Conservation (phyloP, 2,797 vertebrate genomes). For the Oreochromis grahami region DNA sequence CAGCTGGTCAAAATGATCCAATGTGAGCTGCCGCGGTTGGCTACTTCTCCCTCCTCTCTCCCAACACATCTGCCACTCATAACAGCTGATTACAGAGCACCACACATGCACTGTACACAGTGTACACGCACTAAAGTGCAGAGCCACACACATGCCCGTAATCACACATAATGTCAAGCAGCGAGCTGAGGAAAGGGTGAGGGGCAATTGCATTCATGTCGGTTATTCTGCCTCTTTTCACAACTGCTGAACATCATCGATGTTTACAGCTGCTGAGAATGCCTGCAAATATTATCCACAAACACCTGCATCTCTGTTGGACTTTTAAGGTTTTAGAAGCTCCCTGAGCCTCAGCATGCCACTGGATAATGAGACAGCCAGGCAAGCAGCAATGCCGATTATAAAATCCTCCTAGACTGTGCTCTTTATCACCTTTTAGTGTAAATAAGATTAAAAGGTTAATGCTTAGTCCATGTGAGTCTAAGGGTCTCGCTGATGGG, state of each 20-base stretch:
- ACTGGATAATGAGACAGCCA: not conserved
- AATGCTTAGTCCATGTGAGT: conserved; percentile 17
- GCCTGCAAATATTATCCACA: not conserved
- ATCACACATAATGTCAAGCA: not conserved
- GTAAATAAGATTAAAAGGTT: conserved; percentile 60
- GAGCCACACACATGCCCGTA: not conserved
- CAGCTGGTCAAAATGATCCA: conserved; percentile 55
- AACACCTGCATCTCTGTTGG: not conserved
- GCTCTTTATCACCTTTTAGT: conserved; percentile 40
- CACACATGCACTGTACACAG: not conserved
- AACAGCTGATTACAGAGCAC: conserved; percentile 22
- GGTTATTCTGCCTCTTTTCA: not conserved
- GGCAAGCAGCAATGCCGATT: conserved; percentile 6
- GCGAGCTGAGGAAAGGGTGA: not conserved
- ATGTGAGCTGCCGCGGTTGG: conserved; percentile 12
- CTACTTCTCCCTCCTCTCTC: not conserved
- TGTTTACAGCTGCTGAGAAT: not conserved
- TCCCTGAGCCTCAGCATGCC: not conserved
- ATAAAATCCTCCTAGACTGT: conserved; percentile 9
- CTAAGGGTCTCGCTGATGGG: not conserved
- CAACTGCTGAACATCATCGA: not conserved
- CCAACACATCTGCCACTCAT: conserved; percentile 51
- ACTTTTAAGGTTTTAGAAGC: conserved; percentile 22
- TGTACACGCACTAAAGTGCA: not conserved
- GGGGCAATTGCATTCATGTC: not conserved